Conservation (phyloP, 2,888 invertebrate genomes). For the Polymixis lichenea region DNA sequence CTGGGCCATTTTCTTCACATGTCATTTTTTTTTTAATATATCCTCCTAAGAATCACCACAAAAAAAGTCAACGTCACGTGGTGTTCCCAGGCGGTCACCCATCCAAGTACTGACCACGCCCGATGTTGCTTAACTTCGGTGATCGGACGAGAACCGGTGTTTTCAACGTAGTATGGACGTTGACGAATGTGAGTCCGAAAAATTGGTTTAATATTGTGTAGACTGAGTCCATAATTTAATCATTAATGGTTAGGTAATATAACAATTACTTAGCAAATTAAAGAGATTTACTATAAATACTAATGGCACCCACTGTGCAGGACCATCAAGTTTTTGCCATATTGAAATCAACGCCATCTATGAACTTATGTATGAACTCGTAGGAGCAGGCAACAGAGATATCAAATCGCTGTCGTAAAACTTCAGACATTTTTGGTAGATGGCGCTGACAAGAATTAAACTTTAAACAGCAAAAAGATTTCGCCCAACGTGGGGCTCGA, state of each 20-base stretch:
- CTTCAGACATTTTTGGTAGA: conserved; percentile 13
- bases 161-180: conserved; percentile 84
- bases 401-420: background rate
- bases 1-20: background rate
- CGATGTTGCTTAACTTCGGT: conserved; percentile 88
- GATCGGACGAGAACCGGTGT: conserved; percentile 88
- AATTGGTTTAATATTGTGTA: background rate
- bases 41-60: conserved; percentile 27
- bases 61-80: conserved; percentile 80
- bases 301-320: background rate
- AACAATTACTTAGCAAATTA: background rate
- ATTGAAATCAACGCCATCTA: conserved; percentile 32
- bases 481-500: conserved; percentile 91
- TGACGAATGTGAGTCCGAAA: background rate
- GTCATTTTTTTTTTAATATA: too few relatives aligned
- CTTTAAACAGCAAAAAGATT: conserved; percentile 68
- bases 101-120: conserved; percentile 88
- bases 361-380: background rate
- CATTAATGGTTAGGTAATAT: background rate
- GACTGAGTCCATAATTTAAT: background rate
- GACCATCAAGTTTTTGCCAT: rapidly evolving
- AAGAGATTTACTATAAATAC: too few relatives aligned
- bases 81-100: conserved; percentile 86
- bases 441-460: conserved; percentile 10
- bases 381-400: rapidly evolving